Conservation (phyloP, 2,113 vertebrate species). For the Syrmaticus mikado region DNA sequence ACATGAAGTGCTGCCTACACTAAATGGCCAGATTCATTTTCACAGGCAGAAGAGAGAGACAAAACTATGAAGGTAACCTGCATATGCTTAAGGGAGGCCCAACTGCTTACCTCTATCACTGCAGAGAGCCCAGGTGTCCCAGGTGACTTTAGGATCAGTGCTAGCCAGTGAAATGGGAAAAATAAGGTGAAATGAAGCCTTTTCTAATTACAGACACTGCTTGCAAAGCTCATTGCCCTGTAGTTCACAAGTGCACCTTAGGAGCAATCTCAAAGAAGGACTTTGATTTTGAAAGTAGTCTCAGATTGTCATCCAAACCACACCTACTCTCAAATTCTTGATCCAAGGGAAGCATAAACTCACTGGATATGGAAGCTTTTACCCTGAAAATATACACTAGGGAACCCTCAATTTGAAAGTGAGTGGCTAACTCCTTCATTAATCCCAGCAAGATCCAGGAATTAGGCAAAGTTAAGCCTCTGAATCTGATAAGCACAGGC, state of each 20-base stretch:
- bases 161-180: neutral
- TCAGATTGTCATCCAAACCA: neutral
- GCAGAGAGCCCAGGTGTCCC: neutral
- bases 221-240: neutral
- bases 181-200: neutral
- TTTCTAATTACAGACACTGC: neutral
- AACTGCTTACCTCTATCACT: neutral
- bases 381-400: neutral
- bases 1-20: neutral
- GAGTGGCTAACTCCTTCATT: neutral
- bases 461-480: neutral
- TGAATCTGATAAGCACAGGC: neutral
- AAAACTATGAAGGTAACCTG: neutral
- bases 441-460: neutral
- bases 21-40: neutral
- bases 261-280: neutral
- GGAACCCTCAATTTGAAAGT: neutral
- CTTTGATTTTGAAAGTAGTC: neutral
- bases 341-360: neutral
- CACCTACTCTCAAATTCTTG: neutral
- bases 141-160: neutral
- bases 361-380: neutral
- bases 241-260: neutral
- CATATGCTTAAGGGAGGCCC: neutral
- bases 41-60: neutral